A percentile compares a stretch with the other conserved stretches of the same genome.
Conservation (phyloP, 30 jellyfish, hydroid and myxozoan species). For the Aurelia aurita complex sp. Pacific region DNA sequence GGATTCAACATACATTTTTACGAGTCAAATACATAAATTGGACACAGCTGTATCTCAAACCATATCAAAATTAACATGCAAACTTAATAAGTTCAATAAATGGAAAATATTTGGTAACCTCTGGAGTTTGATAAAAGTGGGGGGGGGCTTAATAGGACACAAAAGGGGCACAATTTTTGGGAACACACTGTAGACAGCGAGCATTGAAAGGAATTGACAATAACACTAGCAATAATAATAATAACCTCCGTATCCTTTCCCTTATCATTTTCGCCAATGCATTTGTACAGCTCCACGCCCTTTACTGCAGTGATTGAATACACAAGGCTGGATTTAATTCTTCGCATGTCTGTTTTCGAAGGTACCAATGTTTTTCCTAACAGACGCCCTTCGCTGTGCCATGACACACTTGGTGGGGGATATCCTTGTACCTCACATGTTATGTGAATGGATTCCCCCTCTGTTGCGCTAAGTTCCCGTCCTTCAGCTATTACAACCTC, state of each 20-base stretch:
- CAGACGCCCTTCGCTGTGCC: slow-evolving; percentile 39
- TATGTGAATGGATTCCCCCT: slow-evolving; percentile 25
- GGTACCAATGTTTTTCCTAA: slow-evolving; percentile 28
- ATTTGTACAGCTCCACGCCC: slow-evolving; percentile 21
- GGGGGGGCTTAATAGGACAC: no score
- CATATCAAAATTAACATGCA: no score
- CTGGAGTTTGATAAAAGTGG: no score
- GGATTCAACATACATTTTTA: no score
- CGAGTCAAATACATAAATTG: no score
- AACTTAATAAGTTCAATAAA: no score
- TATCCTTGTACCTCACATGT: slow-evolving; percentile 51
- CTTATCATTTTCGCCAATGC: slow-evolving; percentile 23
- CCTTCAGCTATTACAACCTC: slow-evolving; percentile 55
- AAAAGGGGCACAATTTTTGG: no score
- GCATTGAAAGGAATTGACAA: no score
- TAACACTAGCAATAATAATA: neutral
- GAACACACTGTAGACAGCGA: no score
- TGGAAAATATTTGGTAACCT: no score
- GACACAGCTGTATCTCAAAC: no score
- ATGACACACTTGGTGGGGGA: slow-evolving; percentile 47
- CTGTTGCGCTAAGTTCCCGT: slow-evolving; percentile 13
- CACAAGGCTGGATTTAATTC: slow-evolving; percentile 10
- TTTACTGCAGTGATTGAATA: slow-evolving; percentile 19
- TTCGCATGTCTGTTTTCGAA: neutral
- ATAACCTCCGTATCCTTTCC: slow-evolving; percentile 38